Base-by-base conservation (phyloP, 2,888 invertebrate species). In the Steinernema scapterisci region DNA sequence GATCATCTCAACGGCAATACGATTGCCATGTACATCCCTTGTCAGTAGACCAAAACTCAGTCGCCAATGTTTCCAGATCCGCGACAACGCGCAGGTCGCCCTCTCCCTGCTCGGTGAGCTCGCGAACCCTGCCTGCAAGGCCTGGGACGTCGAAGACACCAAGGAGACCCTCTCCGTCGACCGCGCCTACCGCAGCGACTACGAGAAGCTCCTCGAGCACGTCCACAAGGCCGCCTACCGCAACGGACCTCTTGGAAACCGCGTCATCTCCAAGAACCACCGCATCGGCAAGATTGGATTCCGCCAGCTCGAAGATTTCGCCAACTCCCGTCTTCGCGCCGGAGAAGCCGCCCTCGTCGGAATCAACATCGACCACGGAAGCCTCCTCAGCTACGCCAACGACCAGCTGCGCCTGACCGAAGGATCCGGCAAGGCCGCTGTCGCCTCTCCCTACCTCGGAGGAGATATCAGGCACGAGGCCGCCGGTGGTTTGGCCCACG, bases 141-240 rank as follows among this genome's bases (percentile, higher is more conserved):
- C 94, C 1, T 97, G 97, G 97, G 96, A 97, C 89, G 77, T 97
- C 31, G 88, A 90, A 5, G 95, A 95, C 86, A 91, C 91, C 81
- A 80, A 77, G 38, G 51, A 76, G 16, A 79, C 80, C 13, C 70
- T 84, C 48, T 71, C 71, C 13, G 23, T 52, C 21, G 84, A 82
- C 46, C 44, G 80, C 45, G 74, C 77, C 25, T 78, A 79, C 25
- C 76, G 74, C 51, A 78, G 72, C n/a, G 73, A 83, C 0, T 75
- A 51, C 71, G 83, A 82, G 70, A 44, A 75, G 25, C 71, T 80
- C 27, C 89, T 95, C 44, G 97, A 97, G 87, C 89, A 94, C 72
- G 90, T 96, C 1, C 96, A 97, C 89, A 92, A 92, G 88, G 95
- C 94, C 11, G 95, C 96, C 13, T 81, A 77, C 73, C 76, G 81